Conservation (phyloP, 2,888 invertebrate species). For the Acanthosepion esculentum region DNA sequence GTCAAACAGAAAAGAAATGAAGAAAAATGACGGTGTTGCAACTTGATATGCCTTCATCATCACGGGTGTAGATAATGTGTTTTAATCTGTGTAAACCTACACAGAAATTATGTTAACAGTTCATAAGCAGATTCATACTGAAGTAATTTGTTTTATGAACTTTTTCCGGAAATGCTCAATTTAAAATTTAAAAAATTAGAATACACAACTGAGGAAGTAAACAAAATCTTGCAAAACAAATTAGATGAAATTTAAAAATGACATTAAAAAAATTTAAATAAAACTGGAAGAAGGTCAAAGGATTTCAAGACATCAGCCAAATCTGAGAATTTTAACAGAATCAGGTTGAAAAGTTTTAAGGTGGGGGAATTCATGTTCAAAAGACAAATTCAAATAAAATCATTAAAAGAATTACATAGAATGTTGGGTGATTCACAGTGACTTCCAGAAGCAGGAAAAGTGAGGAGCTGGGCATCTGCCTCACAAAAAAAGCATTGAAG, state of each 20-base stretch:
- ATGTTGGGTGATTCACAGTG: neutral
- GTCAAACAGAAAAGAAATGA: no score
- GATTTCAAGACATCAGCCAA: neutral
- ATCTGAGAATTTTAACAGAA: neutral
- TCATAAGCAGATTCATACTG: neutral
- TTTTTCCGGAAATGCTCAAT: neutral
- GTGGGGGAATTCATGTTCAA: neutral
- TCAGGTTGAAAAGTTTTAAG: neutral
- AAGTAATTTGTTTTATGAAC: no score
- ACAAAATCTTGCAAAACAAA: neutral
- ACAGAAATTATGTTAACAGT: neutral
- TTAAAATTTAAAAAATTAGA: neutral
- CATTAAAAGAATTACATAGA: neutral
- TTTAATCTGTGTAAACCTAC: neutral
- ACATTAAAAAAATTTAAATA: neutral
- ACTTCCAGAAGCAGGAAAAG: neutral
- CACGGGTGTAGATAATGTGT: no score
- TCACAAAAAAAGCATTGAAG: neutral
- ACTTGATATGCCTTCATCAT: no score
- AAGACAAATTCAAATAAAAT: neutral
- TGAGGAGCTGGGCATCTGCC: neutral
- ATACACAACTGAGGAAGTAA: neutral
- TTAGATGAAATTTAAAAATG: neutral
- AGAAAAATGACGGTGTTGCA: no score
- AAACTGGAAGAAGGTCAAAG: neutral